Percentiles rank a stretch among this genome's conserved stretches.
Conservation (phyloP, 2,113 vertebrate genomes). For the Symphodus melops region DNA sequence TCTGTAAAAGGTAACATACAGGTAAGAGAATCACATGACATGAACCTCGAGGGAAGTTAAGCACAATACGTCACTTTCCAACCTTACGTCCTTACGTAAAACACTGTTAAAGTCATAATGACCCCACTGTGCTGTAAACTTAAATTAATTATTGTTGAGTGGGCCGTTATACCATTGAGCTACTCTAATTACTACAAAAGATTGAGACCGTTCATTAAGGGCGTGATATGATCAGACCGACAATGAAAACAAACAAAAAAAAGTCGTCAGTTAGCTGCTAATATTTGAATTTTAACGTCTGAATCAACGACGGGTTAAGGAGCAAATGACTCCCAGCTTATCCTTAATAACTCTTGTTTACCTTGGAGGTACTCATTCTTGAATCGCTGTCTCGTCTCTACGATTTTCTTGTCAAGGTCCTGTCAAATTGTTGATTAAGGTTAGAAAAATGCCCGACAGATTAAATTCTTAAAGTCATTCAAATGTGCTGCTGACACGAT, state of each 20-base stretch:
- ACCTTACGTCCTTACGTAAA: background rate
- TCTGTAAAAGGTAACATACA: conserved; percentile 77
- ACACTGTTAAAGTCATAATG: background rate
- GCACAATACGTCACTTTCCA: conserved; percentile 16
- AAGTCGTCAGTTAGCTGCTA: background rate
- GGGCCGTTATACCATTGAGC: background rate
- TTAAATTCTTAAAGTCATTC: background rate
- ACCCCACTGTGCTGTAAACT: background rate
- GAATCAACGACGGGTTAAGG: background rate
- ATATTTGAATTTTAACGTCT: background rate
- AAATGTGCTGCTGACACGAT: conserved; percentile 9
- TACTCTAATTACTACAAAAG: conserved; percentile 1
- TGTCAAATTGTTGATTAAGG: conserved; percentile 58
- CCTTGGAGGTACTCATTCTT: conserved; percentile 89
- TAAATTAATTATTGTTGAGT: background rate
- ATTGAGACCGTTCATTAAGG: conserved; percentile 32
- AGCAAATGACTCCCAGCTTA: conserved; percentile 1
- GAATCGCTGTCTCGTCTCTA: conserved; percentile 89
- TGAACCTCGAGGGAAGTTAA: background rate
- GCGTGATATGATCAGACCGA: conserved; percentile 26
- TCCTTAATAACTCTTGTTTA: conserved; percentile 63
- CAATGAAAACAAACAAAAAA: background rate
- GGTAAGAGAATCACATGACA: conserved; percentile 17
- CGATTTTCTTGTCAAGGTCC: conserved; percentile 86
- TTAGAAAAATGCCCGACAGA: conserved; percentile 16